These are phyloP conservation scores for Campoletis sonorensis DNA, from an alignment of 1,140 invertebrate species.

Conservation along the genomic window DNA sequence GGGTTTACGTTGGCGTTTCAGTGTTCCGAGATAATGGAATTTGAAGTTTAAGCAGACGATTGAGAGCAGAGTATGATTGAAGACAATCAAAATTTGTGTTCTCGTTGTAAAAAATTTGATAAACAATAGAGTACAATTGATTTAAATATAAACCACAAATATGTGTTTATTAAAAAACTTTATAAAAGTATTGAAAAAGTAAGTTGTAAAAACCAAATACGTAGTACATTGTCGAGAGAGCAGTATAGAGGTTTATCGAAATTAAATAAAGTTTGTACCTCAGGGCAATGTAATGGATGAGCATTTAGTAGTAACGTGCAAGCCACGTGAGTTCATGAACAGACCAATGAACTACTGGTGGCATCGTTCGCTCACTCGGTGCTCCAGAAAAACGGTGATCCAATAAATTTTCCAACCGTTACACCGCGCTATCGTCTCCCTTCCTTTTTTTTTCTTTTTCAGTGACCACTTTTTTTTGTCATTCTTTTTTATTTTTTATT, in stretches of 20 bases:
- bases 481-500: conserved; percentile 29
- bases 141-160: too few species aligned
- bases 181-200: not conserved
- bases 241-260: not conserved
- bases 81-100: not conserved
- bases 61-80: not conserved
- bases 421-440: conserved; percentile 10
- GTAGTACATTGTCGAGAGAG: not conserved
- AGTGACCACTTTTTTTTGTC: not conserved
- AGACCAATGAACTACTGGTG: conserved; percentile 33
- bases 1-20: too few species aligned
- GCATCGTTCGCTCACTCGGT: conserved; percentile 1
- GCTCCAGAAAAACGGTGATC: conserved; percentile 41
- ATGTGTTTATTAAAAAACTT: not conserved
- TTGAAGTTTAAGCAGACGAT: too few species aligned
- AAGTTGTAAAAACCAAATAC: not conserved
- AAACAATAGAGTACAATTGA: not conserved
- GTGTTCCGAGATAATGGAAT: too few species aligned
- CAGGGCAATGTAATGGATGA: not conserved
- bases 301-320: conserved; percentile 3
- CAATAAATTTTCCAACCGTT: conserved; percentile 41
- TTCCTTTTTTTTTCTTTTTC: not conserved
- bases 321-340: conserved; percentile 27
- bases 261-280: not conserved
- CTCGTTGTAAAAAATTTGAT: not conserved